Evolutionary conservation across 2,888 invertebrate genomes (phyloP), one percentile per base, ranked within the genome.

Genomic region (Ormyrus nitidulus): DNA sequence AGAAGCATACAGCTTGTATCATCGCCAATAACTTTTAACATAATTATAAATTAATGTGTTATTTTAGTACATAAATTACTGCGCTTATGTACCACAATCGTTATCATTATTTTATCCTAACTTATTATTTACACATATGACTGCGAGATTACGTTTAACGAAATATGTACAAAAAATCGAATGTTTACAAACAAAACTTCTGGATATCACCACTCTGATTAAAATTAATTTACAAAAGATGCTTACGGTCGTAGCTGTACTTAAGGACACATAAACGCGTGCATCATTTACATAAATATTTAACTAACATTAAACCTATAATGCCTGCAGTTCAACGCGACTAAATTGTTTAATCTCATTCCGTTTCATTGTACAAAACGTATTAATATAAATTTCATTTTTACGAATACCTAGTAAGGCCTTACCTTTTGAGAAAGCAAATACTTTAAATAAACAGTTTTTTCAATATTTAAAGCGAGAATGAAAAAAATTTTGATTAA

Each of bases 91-190:
- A 72, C 66, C 51, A 64, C 44, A 73, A 56, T 68, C 34, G 68
- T 77, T 66, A 66, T 77, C 49, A 58, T 66, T 53, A 73, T 34
- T 65, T 66, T 73, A 77, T 68, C 69, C 77, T 81, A 77, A 65
- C 77, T 74, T 81, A 72, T 74, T 79, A 80, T 81, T 77, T 81
- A 81, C 80, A 80, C 34, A 34, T 53, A 77, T 77, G 80, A 81
- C 80, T 81, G 73, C 61, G 59, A 74, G 48, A 72, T 68, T 80
- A 77, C 9, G 10, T 58, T 81, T 81, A 77, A 65, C 34, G 53
- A 66, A 53, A 75, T 75, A 74, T 81, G 70, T 81, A 81, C 78
- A 81, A 71, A 72, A 49, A 72, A 74, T 73, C 49, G 46, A 70
- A 61, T 11, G 64, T 81, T 70, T 77, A 81, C 61, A 65, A 13